Evolutionary conservation across 2,888 invertebrate genomes (phyloP).

Genomic region (Melikaiella ostensackeni): DNA sequence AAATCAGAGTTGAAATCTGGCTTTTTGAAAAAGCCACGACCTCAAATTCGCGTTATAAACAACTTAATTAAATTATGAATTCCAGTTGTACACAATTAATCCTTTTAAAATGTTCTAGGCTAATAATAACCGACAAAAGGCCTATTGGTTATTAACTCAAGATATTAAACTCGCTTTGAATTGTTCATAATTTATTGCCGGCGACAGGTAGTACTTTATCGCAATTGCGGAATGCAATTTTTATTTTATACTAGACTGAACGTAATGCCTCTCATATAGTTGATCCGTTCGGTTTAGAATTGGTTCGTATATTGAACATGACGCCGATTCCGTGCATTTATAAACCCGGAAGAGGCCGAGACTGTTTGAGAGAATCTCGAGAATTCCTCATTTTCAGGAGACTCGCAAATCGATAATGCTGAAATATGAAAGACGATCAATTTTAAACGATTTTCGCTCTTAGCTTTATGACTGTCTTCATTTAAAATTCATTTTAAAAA

Average conservation of each 20-base stretch:
- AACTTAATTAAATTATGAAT: conserved; percentile 11
- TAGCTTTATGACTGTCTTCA: not conserved
- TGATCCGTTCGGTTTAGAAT: not conserved
- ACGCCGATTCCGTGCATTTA: not conserved
- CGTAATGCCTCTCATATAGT: not conserved
- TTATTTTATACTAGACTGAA: conserved; percentile 15
- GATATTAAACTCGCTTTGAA: conserved; percentile 10
- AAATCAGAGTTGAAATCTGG: not conserved
- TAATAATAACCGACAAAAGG: conserved; percentile 24
- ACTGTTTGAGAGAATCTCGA: not conserved
- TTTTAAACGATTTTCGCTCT: not conserved
- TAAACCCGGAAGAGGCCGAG: conserved; percentile 3
- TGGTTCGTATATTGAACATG: not conserved
- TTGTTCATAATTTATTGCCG: conserved; percentile 28
- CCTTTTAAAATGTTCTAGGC: not conserved
- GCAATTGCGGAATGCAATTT: conserved; percentile 11
- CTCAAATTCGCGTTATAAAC: conserved; percentile 6
- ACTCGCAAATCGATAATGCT: not conserved
- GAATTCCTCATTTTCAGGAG: conserved; percentile 4
- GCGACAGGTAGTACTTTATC: conserved; percentile 21
- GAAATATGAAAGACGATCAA: not conserved
- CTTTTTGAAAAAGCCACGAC: not conserved
- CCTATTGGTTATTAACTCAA: conserved; percentile 14
- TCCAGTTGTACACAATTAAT: not conserved
- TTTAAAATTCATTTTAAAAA: not conserved